Percentiles rank a stretch among this genome's conserved stretches.
Evolutionary conservation across 2,797 vertebrate genomes (phyloP).

Genomic region (Falco peregrinus): DNA sequence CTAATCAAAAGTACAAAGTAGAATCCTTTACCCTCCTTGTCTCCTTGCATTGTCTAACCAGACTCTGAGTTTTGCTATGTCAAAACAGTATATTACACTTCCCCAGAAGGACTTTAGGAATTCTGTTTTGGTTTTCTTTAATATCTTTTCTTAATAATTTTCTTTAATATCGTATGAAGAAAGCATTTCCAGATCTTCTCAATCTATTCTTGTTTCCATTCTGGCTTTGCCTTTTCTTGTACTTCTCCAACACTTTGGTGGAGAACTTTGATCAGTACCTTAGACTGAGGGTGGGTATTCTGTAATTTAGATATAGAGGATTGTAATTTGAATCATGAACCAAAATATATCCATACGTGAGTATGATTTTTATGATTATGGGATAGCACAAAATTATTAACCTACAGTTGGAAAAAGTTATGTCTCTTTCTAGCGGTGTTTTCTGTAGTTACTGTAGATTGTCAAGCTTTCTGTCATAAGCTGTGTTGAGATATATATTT

Average conservation of each 20-base stretch:
- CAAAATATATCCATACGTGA: neutral
- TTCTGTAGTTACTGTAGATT: neutral
- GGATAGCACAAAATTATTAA: neutral
- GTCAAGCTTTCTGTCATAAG: neutral
- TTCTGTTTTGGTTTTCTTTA: neutral
- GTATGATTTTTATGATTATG: neutral
- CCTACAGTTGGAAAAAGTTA: neutral
- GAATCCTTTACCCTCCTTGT: neutral
- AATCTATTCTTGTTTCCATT: neutral
- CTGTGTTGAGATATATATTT: neutral
- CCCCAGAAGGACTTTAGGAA: neutral
- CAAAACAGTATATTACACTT: neutral
- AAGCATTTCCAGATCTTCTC: neutral
- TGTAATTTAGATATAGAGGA: neutral
- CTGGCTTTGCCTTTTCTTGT: neutral
- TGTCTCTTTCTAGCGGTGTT: neutral
- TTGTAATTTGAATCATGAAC: neutral
- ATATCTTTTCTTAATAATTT: neutral
- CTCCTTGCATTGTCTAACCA: neutral
- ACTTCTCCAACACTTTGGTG: neutral
- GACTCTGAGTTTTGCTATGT: neutral
- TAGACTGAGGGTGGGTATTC: neutral
- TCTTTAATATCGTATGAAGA: neutral
- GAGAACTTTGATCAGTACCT: neutral
- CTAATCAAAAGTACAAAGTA: neutral